phyloP scores from a whole-genome alignment of 2,888 invertebrate genomes.

The Tetragonula carbonaria region DNA sequence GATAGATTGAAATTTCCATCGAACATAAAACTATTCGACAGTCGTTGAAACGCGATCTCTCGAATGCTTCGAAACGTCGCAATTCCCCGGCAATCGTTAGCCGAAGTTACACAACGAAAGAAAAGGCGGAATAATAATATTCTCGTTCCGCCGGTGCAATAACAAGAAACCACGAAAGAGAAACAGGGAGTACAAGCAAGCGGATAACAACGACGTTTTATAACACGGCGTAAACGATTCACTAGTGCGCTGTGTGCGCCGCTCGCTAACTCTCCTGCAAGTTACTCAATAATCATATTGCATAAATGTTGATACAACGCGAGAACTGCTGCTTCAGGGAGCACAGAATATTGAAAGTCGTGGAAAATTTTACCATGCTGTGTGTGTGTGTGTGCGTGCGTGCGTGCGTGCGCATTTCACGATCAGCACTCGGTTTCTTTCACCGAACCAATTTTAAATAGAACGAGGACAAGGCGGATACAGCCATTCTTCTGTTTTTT shows the following conservation, averaged over 20 bases:
- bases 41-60: neutral
- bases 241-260: neutral
- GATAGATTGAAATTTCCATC: neutral
- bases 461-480: neutral
- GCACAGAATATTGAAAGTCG: constrained; percentile 1
- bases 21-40: neutral
- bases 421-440: neutral
- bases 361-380: neutral
- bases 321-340: neutral
- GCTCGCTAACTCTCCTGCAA: constrained; percentile 24
- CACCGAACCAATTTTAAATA: neutral
- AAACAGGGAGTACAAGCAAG: constrained; percentile 4
- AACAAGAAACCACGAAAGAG: constrained; percentile 13
- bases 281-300: constrained; percentile 22
- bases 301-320: constrained; percentile 22
- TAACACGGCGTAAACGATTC: constrained; percentile 41
- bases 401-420: no score
- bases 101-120: neutral
- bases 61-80: neutral
- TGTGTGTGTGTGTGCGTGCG: no score
- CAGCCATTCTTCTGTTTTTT: no score
- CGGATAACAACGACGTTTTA: constrained; percentile 35
- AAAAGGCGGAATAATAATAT: constrained; percentile 22
- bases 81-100: constrained; percentile 8
- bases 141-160: constrained; percentile 4